A percentile compares a stretch with the other conserved stretches of the same genome.
These are phyloP conservation scores for Knipowitschia caucasica DNA, from an alignment of 2,797 vertebrate species.

Conservation along the genomic window DNA sequence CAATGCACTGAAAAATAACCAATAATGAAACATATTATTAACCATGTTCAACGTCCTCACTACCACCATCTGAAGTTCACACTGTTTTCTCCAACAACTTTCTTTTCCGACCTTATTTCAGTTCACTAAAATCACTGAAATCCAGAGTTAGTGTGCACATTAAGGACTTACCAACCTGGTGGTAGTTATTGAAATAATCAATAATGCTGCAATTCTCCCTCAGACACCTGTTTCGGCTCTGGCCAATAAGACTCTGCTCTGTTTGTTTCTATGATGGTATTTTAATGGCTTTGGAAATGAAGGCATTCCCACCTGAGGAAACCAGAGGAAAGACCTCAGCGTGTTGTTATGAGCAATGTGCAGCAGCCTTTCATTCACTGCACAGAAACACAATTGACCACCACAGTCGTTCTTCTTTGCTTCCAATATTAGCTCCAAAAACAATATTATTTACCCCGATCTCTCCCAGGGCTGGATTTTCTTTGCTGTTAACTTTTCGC, in stretches of 20 bases:
- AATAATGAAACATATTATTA: no score
- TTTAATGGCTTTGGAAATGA: constrained; percentile 55
- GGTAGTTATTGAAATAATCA: constrained; percentile 9
- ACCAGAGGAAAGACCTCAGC: constrained; percentile 28
- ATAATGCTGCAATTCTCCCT: constrained; percentile 10
- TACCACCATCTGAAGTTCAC: no score
- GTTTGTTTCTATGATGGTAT: constrained; percentile 30
- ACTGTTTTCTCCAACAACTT: neutral
- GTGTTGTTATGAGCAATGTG: constrained; percentile 26
- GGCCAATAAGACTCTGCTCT: constrained; percentile 35
- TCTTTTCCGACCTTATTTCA: neutral
- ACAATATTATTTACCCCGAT: constrained; percentile 11
- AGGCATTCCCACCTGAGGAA: constrained; percentile 43
- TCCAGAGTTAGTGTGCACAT: neutral
- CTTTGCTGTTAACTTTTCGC: constrained; percentile 8
- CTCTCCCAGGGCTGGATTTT: constrained; percentile 10
- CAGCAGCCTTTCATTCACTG: constrained; percentile 10
- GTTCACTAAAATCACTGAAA: neutral
- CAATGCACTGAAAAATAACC: no score
- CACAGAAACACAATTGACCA: constrained; percentile 15
- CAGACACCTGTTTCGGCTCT: constrained; percentile 18
- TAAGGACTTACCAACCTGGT: constrained; percentile 3
- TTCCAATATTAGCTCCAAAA: constrained; percentile 15
- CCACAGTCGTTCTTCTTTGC: constrained; percentile 4
- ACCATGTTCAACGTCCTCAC: no score